Conservation (phyloP, 2,113 vertebrate species). For the Morone saxatilis region DNA sequence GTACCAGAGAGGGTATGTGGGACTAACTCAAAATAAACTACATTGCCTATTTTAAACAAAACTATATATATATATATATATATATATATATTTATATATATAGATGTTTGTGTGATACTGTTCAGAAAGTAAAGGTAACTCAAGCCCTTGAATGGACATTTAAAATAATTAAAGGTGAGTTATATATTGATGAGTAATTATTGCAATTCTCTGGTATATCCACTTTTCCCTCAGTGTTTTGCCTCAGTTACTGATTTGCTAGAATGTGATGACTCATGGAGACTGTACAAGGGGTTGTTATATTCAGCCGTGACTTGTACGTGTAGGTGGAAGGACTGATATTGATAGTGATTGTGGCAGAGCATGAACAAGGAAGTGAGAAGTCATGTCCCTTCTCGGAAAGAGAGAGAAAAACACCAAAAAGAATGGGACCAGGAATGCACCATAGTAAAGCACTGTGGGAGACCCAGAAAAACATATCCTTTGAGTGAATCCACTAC, state of each 20-base stretch:
- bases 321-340: background rate
- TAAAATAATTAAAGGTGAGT: background rate
- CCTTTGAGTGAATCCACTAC: slow-evolving; percentile 48
- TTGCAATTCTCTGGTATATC: background rate
- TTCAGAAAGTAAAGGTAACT: background rate
- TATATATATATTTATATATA: too few relatives aligned
- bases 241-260: slow-evolving; percentile 4
- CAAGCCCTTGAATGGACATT: too few relatives aligned
- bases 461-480: slow-evolving; percentile 11
- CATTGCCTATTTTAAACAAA: too few relatives aligned
- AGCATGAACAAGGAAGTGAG: slow-evolving; percentile 35
- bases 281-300: background rate
- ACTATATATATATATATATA: background rate
- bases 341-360: background rate
- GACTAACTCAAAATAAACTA: too few relatives aligned
- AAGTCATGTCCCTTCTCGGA: background rate
- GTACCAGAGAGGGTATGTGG: too few relatives aligned
- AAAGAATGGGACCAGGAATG: background rate
- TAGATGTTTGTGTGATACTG: background rate
- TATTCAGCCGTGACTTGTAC: background rate
- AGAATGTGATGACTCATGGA: slow-evolving; percentile 13
- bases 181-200: background rate
- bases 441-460: background rate
- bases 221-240: background rate
- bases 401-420: background rate